Base-by-base conservation (phyloP, 2,113 vertebrate genomes). In the Galeopterus variegatus region DNA sequence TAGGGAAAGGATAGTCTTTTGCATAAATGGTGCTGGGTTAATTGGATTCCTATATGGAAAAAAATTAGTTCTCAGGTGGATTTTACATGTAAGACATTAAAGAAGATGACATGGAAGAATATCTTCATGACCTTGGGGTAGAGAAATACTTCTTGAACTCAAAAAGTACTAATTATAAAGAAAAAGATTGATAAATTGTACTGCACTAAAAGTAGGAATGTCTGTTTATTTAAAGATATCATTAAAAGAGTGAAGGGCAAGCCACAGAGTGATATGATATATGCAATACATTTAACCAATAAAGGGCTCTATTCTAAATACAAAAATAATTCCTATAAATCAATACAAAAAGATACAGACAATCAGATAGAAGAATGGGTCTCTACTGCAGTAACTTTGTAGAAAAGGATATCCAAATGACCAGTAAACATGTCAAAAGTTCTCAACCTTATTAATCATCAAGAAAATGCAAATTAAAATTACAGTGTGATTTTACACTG, bases 401-500 rank as follows among this genome's bases (percentile, higher is more conserved):
- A 62, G 21, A 80, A 84, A 58, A 95, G 8, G 45, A 24, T 88
- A 64, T 48, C 36, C 41, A 67, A 60, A n/a, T 81, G 28, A 4
- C 41, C 58, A 77, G 62, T 56, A 94, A 69, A 56, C 26, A 48
- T 60, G 48, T 13, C 70, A 67, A 67, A 75, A 77, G 9, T 87
- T 67, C 31, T 96, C 65, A 93, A 21, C 19, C 23, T 67, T 56
- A 17, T 64, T 70, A 80, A 76, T 50, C 26, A 58, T 52, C 26
- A 93, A n/a, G 77, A 31, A 95, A 67, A 58, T 26, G 14, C 31
- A 89, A 81, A 82, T 92, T 85, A 54, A 64, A 94, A 93, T 87
- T 77, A 75, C 0, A 70, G 6, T 67, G 31, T 90, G 41, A 75
- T 41, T 41, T 41, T 41, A 41, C 41, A 41, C 41, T 41, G 41